These are phyloP conservation scores for Arothron firmamentum DNA, from an alignment of 2,113 vertebrate genomes.

Conservation along the genomic window DNA sequence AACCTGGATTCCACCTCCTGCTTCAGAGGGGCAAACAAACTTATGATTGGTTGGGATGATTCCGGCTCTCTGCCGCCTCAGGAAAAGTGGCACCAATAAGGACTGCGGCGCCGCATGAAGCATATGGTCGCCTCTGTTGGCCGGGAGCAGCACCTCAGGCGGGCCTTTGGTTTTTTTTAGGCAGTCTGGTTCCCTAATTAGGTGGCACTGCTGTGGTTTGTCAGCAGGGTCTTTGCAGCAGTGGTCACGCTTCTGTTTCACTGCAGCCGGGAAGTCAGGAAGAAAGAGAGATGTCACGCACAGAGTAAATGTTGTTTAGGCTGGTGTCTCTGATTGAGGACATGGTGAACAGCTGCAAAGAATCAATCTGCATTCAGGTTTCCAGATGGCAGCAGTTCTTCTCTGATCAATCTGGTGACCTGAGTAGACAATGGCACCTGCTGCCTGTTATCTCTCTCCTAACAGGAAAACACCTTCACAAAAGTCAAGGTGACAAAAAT, in stretches of 20 bases:
- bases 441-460: conserved; percentile 23
- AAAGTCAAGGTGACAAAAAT: neutral
- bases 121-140: conserved; percentile 64
- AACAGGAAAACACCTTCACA: conserved; percentile 4
- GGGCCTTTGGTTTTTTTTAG: conserved; percentile 57
- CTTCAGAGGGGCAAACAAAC: conserved; percentile 15
- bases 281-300: neutral
- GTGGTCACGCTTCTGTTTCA: conserved; percentile 27
- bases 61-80: conserved; percentile 26
- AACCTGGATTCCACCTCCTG: conserved; percentile 37
- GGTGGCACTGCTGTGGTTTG: conserved; percentile 42
- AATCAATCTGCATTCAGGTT: conserved; percentile 12
- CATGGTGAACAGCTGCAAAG: neutral
- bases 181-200: conserved; percentile 55
- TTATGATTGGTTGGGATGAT: conserved; percentile 35
- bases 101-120: conserved; percentile 52
- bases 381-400: conserved; percentile 30
- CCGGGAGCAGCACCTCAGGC: conserved; percentile 70
- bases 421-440: conserved; percentile 26
- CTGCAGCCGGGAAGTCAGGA: conserved; percentile 17
- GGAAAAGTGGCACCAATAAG: conserved; percentile 52
- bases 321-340: conserved; percentile 3
- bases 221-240: conserved; percentile 28
- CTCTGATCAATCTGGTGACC: conserved; percentile 37
- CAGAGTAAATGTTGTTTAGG: too few species aligned